Percentiles rank a stretch among this genome's conserved stretches.
Evolutionary conservation across 1,140 invertebrate species (phyloP).

Genomic region (Drosophila ficusphila): DNA sequence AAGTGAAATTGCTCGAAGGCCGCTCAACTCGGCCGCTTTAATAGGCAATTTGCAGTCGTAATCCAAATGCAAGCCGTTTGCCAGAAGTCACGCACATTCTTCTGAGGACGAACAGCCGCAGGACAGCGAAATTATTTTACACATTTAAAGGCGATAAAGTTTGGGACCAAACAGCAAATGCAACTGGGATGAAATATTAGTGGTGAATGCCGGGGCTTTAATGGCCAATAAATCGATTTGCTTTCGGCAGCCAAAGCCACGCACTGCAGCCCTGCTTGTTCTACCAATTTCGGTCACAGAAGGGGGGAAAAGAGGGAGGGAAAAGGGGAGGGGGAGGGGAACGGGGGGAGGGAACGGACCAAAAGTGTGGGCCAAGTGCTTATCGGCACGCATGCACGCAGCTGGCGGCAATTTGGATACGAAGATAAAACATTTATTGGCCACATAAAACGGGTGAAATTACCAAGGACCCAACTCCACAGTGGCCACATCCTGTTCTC

Average conservation of each 20-base stretch:
- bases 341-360: too few species aligned
- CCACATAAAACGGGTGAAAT: conserved; percentile 79
- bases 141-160: conserved; percentile 50
- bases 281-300: conserved; percentile 6
- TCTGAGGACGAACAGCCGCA: conserved; percentile 34
- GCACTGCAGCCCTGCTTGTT: conserved; percentile 37
- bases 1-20: conserved; percentile 34
- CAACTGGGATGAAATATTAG: conserved; percentile 71
- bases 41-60: conserved; percentile 70
- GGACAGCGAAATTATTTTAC: conserved; percentile 53
- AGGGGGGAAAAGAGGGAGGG: not conserved
- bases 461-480: conserved; percentile 42
- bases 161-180: conserved; percentile 46
- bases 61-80: conserved; percentile 55
- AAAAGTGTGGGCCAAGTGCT: conserved; percentile 33
- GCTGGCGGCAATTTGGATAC: conserved; percentile 76
- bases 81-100: conserved; percentile 48
- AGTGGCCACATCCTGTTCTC: conserved; percentile 44
- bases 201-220: conserved; percentile 62
- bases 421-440: conserved; percentile 80
- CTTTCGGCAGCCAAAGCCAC: conserved; percentile 34
- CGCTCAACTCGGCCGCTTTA: conserved; percentile 42
- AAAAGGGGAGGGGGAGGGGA: too few species aligned
- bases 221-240: conserved; percentile 79
- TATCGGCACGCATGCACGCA: conserved; percentile 80